Base-by-base conservation (phyloP, 2,113 vertebrate genomes). In the Lepisosteus oculatus region DNA sequence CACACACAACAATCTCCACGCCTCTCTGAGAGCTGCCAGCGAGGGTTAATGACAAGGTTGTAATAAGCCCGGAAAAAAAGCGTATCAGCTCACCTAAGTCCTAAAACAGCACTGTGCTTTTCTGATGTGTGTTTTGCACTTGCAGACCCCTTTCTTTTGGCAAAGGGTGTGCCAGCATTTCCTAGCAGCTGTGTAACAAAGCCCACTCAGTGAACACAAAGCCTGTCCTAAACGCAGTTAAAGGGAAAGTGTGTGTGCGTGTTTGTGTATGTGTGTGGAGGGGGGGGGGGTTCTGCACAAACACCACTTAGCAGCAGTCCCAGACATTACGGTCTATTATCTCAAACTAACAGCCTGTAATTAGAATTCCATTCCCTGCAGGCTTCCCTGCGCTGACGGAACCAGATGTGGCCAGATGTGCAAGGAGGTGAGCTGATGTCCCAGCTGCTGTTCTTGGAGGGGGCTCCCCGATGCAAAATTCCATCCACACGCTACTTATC, bases 291-390 rank as follows among this genome's bases (percentile, higher is more conserved):
- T 59, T 44, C 69, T 44, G 65, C 62, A 62, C 47, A 74, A 67
- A 75, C 41, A 79, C 77, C 65, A 63, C 78, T 75, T 76, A 76
- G 72, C 80, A 71, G 72, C 77, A 77, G 72, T 82, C 80, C 9
- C 78, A 86, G 85, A 87, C 84, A 83, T 82, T 80, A 74, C 82
- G 76, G 81, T 84, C 80, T 78, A 83, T 84, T 84, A 78, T 87
- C 78, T 83, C 80, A 81, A 77, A 74, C 80, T 75, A 79, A 82
- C 81, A 81, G 84, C 83, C 86, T 87, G 83, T 90, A 88, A 90
- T 90, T 90, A 88, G 81, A 84, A 86, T 88, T 87, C 86, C 80
- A 76, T 79, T 86, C 84, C 77, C 88, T 84, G 87, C 79, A 82
- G 86, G 87, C 77, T 76, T 70, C 51, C 45, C 73, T 29, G 29